A percentile compares a stretch with the other conserved stretches of the same genome.
These are phyloP conservation scores for Horisme vitalbata DNA, from an alignment of 2,888 invertebrate species.

Conservation along the genomic window DNA sequence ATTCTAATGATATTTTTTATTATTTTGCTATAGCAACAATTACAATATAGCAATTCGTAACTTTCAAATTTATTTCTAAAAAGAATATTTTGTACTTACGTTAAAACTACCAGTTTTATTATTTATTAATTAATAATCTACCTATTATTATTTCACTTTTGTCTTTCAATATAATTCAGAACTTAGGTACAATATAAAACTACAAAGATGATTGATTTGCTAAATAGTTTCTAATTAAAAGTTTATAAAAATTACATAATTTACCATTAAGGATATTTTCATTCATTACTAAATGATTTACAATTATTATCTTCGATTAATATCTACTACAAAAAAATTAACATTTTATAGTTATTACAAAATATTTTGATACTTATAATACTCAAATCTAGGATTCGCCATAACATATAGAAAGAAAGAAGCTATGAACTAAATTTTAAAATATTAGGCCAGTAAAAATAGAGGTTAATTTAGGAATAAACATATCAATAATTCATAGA, in stretches of 20 bases:
- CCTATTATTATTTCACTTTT: constrained; percentile 76
- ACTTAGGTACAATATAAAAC: constrained; percentile 24
- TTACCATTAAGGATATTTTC: too few relatives aligned
- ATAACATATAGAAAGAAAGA: constrained; percentile 2
- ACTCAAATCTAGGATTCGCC: constrained; percentile 16
- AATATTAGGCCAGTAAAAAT: constrained; percentile 52
- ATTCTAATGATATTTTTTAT: too few relatives aligned
- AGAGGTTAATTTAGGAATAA: background rate
- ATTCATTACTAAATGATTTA: background rate
- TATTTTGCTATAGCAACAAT: too few relatives aligned
- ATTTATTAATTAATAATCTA: constrained; percentile 34
- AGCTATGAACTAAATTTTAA: constrained; percentile 10
- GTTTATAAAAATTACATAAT: constrained; percentile 10
- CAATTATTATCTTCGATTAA: too few relatives aligned
- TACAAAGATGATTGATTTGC: constrained; percentile 10
- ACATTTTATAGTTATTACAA: constrained; percentile 3
- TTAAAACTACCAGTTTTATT: constrained; percentile 14
- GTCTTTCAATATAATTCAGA: constrained; percentile 68
- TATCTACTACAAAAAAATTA: constrained; percentile 3
- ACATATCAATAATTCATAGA: background rate
- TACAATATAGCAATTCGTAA: too few relatives aligned
- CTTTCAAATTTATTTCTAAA: too few relatives aligned
- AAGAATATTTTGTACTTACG: constrained; percentile 3
- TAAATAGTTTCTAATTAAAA: constrained; percentile 6
- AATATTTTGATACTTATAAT: background rate